Percentiles rank a stretch among this genome's conserved stretches.
phyloP scores from a whole-genome alignment of 2,797 vertebrate species.

The Catharus ustulatus region DNA sequence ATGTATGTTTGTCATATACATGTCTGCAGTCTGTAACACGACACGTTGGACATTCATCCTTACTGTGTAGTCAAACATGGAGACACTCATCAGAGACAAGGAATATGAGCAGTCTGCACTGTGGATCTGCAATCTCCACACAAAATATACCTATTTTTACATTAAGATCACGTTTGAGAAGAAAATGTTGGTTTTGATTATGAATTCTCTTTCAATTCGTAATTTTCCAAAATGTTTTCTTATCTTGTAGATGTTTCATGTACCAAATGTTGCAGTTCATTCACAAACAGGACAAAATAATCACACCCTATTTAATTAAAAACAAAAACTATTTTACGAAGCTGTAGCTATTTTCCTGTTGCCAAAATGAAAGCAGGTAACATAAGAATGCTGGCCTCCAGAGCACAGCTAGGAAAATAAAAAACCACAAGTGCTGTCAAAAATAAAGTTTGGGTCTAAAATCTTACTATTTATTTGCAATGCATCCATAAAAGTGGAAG shows the following conservation, averaged over 20 bases:
- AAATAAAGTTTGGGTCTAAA: neutral
- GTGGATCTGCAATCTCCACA: neutral
- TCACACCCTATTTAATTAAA: constrained; percentile 15
- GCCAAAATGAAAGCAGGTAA: neutral
- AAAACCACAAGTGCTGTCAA: neutral
- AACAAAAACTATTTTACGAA: neutral
- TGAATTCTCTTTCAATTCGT: neutral
- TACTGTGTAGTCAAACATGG: neutral
- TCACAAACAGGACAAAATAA: constrained; percentile 30
- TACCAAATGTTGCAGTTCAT: neutral
- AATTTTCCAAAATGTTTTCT: neutral
- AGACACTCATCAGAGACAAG: neutral
- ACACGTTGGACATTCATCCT: neutral
- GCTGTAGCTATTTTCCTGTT: neutral
- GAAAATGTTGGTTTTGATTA: neutral
- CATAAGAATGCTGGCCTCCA: neutral
- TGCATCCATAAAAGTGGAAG: neutral
- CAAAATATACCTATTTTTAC: neutral
- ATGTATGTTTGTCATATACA: too few species aligned
- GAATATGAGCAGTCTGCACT: neutral
- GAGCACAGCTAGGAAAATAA: neutral
- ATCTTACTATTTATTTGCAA: neutral
- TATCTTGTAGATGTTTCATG: neutral
- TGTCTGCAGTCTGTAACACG: neutral
- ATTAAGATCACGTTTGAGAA: neutral